These are phyloP conservation scores for Saccostrea cuccullata DNA, from an alignment of 1,140 invertebrate genomes.

Conservation along the genomic window DNA sequence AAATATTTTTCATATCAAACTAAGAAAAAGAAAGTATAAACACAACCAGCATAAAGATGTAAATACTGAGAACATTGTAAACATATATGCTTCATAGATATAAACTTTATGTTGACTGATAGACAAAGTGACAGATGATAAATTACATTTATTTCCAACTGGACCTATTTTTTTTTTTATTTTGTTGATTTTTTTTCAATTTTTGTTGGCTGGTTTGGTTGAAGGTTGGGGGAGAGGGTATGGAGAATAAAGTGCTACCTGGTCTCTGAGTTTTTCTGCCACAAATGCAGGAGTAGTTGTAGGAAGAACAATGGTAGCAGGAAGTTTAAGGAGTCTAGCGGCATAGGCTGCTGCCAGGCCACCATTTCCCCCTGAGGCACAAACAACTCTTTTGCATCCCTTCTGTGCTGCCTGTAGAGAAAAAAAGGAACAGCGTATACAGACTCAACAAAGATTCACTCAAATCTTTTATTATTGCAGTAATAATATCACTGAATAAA, in stretches of 20 bases:
- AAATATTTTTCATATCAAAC: neutral
- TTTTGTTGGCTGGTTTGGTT: too few species aligned
- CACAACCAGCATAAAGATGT: too few species aligned
- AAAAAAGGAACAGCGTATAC: neutral
- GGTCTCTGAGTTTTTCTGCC: slow-evolving; percentile 74
- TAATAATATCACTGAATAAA: neutral
- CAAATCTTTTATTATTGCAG: neutral
- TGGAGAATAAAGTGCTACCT: slow-evolving; percentile 51
- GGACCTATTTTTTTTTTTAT: too few species aligned
- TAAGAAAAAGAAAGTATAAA: neutral
- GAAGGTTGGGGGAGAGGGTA: too few species aligned
- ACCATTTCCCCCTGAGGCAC: too few species aligned
- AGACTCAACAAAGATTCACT: neutral
- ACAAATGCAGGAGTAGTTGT: slow-evolving; percentile 76
- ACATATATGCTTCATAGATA: neutral
- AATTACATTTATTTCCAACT: too few species aligned
- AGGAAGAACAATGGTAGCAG: slow-evolving; percentile 79
- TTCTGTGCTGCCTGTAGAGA: slow-evolving; percentile 70
- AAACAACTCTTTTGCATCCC: slow-evolving; percentile 76
- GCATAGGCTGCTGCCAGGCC: too few species aligned
- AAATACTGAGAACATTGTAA: neutral
- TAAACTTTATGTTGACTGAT: neutral
- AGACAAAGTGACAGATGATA: too few species aligned
- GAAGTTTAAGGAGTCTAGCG: slow-evolving; percentile 75
- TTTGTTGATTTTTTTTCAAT: too few species aligned